These are phyloP conservation scores for Gadopsis marmoratus DNA, from an alignment of 2,797 vertebrate species.

Conservation along the genomic window DNA sequence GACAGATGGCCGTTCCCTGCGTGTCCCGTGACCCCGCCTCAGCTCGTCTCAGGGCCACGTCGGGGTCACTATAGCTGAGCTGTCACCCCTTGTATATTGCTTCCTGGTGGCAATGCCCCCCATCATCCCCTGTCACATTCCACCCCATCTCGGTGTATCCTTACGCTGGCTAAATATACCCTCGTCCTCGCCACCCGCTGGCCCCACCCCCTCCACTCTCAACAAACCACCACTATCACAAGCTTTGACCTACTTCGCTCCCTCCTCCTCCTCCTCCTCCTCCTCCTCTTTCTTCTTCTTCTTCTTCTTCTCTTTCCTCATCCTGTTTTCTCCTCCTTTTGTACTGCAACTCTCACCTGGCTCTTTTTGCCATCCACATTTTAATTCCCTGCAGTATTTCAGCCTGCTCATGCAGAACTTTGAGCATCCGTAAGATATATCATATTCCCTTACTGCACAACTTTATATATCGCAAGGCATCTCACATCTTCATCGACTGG, in stretches of 20 bases:
- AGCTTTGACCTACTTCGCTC: conserved; percentile 79
- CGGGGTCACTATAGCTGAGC: conserved; percentile 53
- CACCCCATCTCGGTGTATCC: conserved; percentile 53
- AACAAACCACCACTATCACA: conserved; percentile 45
- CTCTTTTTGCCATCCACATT: conserved; percentile 27
- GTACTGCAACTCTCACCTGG: conserved; percentile 55
- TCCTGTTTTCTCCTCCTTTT: conserved; percentile 26
- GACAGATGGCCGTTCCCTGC: conserved; percentile 55
- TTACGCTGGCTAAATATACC: conserved; percentile 72
- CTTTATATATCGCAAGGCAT: conserved; percentile 15
- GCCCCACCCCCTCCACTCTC: conserved; percentile 10
- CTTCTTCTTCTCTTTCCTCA: conserved; percentile 23
- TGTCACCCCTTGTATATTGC: conserved; percentile 62
- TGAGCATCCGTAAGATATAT: conserved; percentile 40
- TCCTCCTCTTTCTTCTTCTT: conserved; percentile 30
- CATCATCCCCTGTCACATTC: conserved; percentile 46
- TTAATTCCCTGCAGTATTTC: conserved; percentile 54
- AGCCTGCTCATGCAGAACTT: conserved; percentile 65
- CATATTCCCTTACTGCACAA: conserved; percentile 3
- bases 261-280: conserved; percentile 23
- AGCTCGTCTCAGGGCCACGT: conserved; percentile 35
- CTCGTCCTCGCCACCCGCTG: conserved; percentile 27
- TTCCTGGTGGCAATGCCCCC: conserved; percentile 36
- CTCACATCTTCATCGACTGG: not conserved
- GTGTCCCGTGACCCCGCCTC: conserved; percentile 33